A percentile compares a stretch with the other conserved stretches of the same genome.
Evolutionary conservation across 1,140 invertebrate species (phyloP).

Genomic region (Zaprionus davidi): DNA sequence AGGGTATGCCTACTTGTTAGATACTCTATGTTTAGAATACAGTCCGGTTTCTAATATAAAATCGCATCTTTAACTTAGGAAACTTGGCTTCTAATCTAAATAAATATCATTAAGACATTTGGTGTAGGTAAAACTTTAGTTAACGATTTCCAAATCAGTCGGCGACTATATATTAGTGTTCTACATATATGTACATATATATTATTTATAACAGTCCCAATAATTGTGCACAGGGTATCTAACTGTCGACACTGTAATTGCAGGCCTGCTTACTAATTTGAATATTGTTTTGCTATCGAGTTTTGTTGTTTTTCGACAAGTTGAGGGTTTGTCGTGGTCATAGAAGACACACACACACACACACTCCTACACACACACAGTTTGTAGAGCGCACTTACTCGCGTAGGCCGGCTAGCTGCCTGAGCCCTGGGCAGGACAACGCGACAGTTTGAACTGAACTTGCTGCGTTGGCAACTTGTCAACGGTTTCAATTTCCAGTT

Average conservation of each 20-base stretch:
- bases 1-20: neutral
- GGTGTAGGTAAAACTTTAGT: neutral
- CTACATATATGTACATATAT: neutral
- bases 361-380: neutral
- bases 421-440: conserved; percentile 14
- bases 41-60: too few species aligned
- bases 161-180: too few species aligned
- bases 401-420: neutral
- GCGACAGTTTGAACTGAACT: conserved; percentile 13
- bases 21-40: neutral
- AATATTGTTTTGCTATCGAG: conserved; percentile 2
- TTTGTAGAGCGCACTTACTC: neutral
- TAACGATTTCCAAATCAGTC: neutral
- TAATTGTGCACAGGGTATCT: too few species aligned
- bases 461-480: conserved; percentile 17
- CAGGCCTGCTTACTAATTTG: neutral
- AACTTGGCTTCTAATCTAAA: neutral
- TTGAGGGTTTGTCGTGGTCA: conserved; percentile 1
- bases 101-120: neutral
- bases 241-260: neutral
- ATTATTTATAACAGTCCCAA: too few species aligned
- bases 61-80: neutral
- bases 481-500: conserved; percentile 11
- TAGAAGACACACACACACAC: conserved; percentile 4
- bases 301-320: neutral